These are phyloP conservation scores for Cyclopterus lumpus DNA, from an alignment of 2,797 vertebrate genomes.

Conservation along the genomic window DNA sequence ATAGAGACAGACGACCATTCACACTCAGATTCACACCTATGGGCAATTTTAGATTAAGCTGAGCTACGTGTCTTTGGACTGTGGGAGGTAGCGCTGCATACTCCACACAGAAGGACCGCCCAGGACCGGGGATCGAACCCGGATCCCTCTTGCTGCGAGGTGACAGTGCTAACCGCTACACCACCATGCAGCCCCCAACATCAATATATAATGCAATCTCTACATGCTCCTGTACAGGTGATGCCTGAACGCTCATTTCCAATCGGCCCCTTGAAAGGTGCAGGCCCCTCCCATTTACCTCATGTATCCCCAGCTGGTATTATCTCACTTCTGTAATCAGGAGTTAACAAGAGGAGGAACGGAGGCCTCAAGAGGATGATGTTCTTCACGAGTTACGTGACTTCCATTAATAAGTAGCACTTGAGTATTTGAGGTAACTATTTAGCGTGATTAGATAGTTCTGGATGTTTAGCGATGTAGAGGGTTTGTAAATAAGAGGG, in stretches of 20 bases:
- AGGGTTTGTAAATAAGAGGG: slow-evolving; percentile 35
- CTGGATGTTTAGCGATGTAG: slow-evolving; percentile 39
- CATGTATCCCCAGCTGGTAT: slow-evolving; percentile 19
- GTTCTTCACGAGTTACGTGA: slow-evolving; percentile 43
- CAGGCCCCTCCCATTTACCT: not conserved
- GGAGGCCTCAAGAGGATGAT: slow-evolving; percentile 23
- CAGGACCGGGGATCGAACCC: no score
- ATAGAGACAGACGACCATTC: no score
- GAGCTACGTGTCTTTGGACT: no score
- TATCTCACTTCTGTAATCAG: slow-evolving; percentile 53
- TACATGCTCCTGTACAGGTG: not conserved
- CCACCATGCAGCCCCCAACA: no score
- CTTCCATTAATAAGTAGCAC: slow-evolving; percentile 46
- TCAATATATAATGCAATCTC: slow-evolving; percentile 32
- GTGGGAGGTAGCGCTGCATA: no score
- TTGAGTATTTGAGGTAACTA: slow-evolving; percentile 32
- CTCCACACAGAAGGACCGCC: no score
- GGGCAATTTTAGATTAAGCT: no score
- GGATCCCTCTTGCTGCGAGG: no score
- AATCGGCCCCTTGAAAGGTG: slow-evolving; percentile 21
- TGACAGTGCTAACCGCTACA: no score
- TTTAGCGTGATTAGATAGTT: slow-evolving; percentile 50
- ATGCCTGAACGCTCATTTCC: slow-evolving; percentile 2
- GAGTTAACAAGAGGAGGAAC: slow-evolving; percentile 5
- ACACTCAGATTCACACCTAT: no score